These are phyloP conservation scores for Cotesia congregata DNA, from an alignment of 2,888 invertebrate genomes.

Conservation along the genomic window DNA sequence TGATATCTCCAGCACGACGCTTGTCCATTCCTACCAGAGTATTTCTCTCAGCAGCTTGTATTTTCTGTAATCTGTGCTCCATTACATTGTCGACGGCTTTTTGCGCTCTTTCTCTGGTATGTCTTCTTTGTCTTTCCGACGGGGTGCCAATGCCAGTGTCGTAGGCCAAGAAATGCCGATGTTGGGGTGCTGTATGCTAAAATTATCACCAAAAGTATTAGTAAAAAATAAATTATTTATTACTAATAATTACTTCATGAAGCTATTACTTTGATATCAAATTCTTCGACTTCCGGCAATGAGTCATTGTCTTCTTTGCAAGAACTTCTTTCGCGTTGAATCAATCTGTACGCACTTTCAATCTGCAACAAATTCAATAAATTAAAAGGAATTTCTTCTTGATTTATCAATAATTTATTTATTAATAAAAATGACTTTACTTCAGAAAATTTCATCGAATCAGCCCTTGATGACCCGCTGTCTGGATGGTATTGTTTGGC, in stretches of 20 bases:
- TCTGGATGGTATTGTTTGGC: slow-evolving; percentile 91
- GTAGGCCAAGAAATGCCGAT: slow-evolving; percentile 85
- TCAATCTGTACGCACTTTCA: slow-evolving; percentile 81
- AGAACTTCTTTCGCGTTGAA: slow-evolving; percentile 53
- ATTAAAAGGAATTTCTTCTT: background rate
- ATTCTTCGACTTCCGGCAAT: slow-evolving; percentile 72
- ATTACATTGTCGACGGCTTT: slow-evolving; percentile 80
- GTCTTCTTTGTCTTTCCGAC: slow-evolving; percentile 84
- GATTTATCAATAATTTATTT: background rate
- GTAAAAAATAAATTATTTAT: background rate
- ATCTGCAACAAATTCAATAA: slow-evolving; percentile 66
- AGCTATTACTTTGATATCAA: slow-evolving; percentile 74
- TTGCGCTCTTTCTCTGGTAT: slow-evolving; percentile 77
- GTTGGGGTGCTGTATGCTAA: slow-evolving; percentile 90
- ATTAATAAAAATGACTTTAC: slow-evolving; percentile 52
- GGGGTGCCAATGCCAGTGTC: slow-evolving; percentile 86
- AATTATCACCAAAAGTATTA: slow-evolving; percentile 38
- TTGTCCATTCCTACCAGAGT: slow-evolving; percentile 60
- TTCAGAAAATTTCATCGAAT: slow-evolving; percentile 80
- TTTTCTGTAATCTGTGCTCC: slow-evolving; percentile 77
- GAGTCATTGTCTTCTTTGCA: slow-evolving; percentile 70
- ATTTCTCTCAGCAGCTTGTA: slow-evolving; percentile 69
- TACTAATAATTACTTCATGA: slow-evolving; percentile 54
- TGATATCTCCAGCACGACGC: slow-evolving; percentile 58
- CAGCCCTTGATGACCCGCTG: slow-evolving; percentile 80